These are phyloP conservation scores for Microtus richardsoni DNA, from an alignment of 2,113 vertebrate genomes.

Conservation along the genomic window DNA sequence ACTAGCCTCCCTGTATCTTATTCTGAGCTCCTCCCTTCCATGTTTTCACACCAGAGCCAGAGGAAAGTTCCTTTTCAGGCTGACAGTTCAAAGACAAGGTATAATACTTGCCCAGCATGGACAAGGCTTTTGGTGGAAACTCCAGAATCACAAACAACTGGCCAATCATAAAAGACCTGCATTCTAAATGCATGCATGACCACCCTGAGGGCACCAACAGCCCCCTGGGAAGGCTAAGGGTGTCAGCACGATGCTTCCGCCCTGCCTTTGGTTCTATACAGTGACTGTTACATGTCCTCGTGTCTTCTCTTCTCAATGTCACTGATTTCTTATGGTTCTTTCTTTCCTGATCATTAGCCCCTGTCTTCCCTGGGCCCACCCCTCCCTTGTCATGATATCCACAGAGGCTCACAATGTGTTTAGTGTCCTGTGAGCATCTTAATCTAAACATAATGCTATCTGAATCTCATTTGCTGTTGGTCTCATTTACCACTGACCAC, in stretches of 20 bases:
- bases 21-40: rapidly evolving
- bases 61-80: background rate
- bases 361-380: background rate
- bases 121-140: background rate
- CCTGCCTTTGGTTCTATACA: no score
- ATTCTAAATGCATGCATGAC: background rate
- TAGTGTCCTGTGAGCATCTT: background rate
- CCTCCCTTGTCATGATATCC: background rate
- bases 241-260: no score
- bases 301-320: background rate
- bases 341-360: background rate
- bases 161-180: background rate
- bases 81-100: no score
- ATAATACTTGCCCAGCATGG: background rate
- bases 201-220: no score
- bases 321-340: background rate
- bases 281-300: background rate
- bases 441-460: background rate
- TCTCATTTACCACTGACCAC: background rate
- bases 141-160: background rate
- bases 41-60: background rate
- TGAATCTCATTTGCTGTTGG: background rate
- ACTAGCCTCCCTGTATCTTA: background rate
- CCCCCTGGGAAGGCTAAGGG: background rate
- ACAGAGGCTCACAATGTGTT: background rate